phyloP scores from a whole-genome alignment of 35 echinoderm and acorn worm species.

The Acanthaster planci region DNA sequence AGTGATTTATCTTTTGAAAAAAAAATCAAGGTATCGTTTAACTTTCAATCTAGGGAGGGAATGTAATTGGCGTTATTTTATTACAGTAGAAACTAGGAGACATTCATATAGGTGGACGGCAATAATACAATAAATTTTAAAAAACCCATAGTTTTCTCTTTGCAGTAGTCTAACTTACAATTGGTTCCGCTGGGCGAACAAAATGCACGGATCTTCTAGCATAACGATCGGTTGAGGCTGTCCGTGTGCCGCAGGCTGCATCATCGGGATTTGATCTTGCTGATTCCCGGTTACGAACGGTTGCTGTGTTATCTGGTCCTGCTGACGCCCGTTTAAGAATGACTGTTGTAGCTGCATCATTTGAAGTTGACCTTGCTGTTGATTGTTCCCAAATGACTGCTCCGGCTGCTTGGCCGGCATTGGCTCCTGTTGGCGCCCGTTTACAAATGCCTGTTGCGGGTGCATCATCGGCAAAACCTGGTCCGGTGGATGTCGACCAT shows the following conservation, averaged over 20 bases:
- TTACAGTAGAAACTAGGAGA: too few species aligned
- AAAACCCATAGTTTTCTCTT: too few species aligned
- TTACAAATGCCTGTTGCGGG: too few species aligned
- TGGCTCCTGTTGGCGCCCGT: neutral
- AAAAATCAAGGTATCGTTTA: too few species aligned
- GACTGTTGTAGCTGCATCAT: neutral
- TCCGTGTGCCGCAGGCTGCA: neutral
- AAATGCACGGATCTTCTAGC: neutral
- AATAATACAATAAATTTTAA: too few species aligned
- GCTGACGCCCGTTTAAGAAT: neutral
- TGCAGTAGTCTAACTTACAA: neutral
- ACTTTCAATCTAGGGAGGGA: too few species aligned
- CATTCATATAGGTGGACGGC: too few species aligned
- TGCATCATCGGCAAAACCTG: too few species aligned
- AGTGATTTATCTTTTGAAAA: too few species aligned
- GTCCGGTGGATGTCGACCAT: too few species aligned
- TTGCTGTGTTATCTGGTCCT: neutral
- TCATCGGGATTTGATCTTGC: neutral
- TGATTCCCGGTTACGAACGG: neutral
- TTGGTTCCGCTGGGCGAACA: neutral
- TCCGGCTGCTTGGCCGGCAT: neutral
- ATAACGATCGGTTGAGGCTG: neutral
- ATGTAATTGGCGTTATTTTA: too few species aligned
- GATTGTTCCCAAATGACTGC: neutral
- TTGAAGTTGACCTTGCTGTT: neutral